Conservation (phyloP, 2,888 invertebrate species). For the Malacosoma neustria region DNA sequence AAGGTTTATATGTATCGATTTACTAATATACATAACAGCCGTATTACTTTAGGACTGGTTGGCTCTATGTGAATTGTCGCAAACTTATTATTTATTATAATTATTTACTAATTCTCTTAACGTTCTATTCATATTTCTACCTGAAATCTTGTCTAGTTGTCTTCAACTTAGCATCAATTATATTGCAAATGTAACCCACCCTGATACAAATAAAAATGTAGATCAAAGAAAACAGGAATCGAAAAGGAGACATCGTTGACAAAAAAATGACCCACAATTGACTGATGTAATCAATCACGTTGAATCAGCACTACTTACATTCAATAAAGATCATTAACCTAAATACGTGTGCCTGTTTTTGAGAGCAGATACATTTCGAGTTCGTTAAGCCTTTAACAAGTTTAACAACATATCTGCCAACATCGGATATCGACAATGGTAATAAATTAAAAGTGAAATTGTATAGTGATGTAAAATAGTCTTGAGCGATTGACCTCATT, state of each 20-base stretch:
- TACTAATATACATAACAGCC: too few relatives aligned
- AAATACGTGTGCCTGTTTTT: constrained; percentile 29
- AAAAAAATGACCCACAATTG: constrained; percentile 25
- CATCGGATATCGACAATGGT: constrained; percentile 18
- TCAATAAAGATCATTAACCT: constrained; percentile 41
- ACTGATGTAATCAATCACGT: constrained; percentile 26
- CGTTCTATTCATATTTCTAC: too few relatives aligned
- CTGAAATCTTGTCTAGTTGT: too few relatives aligned
- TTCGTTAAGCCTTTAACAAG: constrained; percentile 21
- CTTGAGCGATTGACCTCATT: background rate
- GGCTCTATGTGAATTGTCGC: too few relatives aligned
- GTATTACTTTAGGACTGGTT: too few relatives aligned
- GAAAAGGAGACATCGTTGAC: constrained; percentile 12
- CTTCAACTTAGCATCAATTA: too few relatives aligned
- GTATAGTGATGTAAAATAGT: background rate
- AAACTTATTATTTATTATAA: too few relatives aligned
- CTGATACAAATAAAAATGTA: too few relatives aligned
- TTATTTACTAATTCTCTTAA: too few relatives aligned
- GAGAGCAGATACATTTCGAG: constrained; percentile 20
- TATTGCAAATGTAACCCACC: too few relatives aligned
- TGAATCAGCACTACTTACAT: constrained; percentile 19
- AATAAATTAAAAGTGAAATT: constrained; percentile 23
- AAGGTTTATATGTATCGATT: too few relatives aligned
- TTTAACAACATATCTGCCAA: constrained; percentile 19
- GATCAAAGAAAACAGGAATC: constrained; percentile 17